phyloP scores from a whole-genome alignment of 2,113 vertebrate species.

The Progne subis region DNA sequence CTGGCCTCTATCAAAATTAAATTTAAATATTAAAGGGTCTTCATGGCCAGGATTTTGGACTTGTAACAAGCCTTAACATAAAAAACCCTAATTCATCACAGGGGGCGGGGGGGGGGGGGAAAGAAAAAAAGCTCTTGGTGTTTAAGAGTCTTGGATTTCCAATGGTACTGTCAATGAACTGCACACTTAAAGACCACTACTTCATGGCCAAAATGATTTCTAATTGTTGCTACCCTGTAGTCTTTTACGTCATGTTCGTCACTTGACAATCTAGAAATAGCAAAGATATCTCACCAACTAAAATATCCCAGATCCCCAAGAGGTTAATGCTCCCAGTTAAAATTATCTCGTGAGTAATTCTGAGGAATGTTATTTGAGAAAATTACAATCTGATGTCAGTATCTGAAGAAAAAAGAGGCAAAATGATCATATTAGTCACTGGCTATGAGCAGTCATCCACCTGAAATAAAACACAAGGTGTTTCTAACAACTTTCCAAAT shows the following conservation, averaged over 20 bases:
- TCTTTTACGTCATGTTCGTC: neutral
- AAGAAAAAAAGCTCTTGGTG: neutral
- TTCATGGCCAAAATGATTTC: neutral
- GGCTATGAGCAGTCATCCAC: neutral
- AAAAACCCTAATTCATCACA: neutral
- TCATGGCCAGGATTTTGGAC: neutral
- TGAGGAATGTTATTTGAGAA: neutral
- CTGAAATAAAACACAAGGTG: neutral
- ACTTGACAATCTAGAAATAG: neutral
- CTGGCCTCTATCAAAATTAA: neutral
- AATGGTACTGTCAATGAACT: neutral
- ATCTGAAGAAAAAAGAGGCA: neutral
- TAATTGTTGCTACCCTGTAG: neutral
- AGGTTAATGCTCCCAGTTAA: neutral
- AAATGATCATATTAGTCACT: neutral
- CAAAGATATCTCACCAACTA: neutral
- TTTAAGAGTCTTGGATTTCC: neutral
- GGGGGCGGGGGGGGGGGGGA: too few species aligned
- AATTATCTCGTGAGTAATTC: conserved; percentile 7
- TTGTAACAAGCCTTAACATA: neutral
- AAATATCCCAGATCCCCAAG: neutral
- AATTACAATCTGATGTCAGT: neutral
- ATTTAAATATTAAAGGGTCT: neutral
- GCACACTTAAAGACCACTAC: neutral
- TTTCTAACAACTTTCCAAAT: neutral